These are phyloP conservation scores for Platanista minor DNA, from an alignment of 2,113 vertebrate genomes.

Conservation along the genomic window DNA sequence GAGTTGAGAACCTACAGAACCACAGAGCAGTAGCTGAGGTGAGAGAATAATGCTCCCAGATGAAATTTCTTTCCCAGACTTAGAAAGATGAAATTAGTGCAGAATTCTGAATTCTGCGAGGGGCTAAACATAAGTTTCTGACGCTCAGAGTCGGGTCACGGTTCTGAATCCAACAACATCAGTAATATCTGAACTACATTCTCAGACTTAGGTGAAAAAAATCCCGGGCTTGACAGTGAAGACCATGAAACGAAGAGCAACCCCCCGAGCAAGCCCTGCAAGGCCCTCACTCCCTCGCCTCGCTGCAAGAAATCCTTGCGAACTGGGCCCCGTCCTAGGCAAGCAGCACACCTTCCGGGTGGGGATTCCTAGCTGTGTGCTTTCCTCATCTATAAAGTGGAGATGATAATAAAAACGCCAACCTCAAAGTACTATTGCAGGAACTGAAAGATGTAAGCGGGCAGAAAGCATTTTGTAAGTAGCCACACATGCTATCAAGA, in stretches of 20 bases:
- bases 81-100: neutral
- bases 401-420: too few species aligned
- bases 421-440: neutral
- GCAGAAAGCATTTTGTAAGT: neutral
- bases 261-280: accelerated
- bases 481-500: neutral
- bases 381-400: neutral
- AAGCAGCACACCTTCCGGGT: neutral
- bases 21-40: neutral
- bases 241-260: neutral
- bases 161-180: neutral
- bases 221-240: neutral
- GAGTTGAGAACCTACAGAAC: neutral
- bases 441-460: neutral
- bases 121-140: conserved; percentile 19
- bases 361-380: neutral
- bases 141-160: neutral
- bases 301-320: neutral
- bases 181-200: neutral
- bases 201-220: neutral
- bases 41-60: neutral
- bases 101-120: conserved; percentile 1
- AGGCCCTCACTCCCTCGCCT: too few species aligned
- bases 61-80: neutral
- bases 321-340: neutral